Conservation (phyloP, 1,140 invertebrate species). For the Ostrea denselamellosa region DNA sequence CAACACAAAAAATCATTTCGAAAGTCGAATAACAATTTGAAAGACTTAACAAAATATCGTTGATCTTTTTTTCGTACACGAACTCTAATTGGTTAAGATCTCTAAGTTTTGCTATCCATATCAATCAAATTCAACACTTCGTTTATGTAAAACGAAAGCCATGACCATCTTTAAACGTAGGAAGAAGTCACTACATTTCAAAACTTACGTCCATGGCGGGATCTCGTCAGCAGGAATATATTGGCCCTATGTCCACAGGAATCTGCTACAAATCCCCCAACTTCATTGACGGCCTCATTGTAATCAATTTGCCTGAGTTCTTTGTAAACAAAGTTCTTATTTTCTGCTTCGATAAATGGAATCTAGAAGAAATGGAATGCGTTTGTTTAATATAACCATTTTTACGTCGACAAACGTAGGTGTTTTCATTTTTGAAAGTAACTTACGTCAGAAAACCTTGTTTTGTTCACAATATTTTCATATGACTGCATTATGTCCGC, state of each 20-base stretch:
- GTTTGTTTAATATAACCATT: neutral
- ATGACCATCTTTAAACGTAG: neutral
- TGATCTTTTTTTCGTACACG: too few relatives aligned
- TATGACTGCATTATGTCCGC: neutral
- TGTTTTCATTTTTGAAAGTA: neutral
- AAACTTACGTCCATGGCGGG: neutral
- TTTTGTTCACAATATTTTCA: conserved; percentile 12
- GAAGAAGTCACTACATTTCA: neutral
- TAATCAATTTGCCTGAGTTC: neutral
- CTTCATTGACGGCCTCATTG: neutral
- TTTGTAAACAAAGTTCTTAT: neutral
- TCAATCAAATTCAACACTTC: too few relatives aligned
- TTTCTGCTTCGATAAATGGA: conserved; percentile 13
- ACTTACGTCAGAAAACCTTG: neutral
- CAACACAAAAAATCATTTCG: too few relatives aligned
- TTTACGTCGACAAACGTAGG: neutral
- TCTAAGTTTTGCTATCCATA: too few relatives aligned
- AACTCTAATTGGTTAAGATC: too few relatives aligned
- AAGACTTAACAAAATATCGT: too few relatives aligned
- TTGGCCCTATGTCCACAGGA: conserved; percentile 17
- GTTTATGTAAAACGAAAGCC: neutral
- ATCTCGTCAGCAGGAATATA: neutral
- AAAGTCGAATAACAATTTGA: too few relatives aligned
- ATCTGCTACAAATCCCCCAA: neutral
- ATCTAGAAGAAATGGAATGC: neutral